A percentile compares a stretch with the other conserved stretches of the same genome.
Conservation (phyloP, 2,888 invertebrate species). For the Ditula angustiorana region DNA sequence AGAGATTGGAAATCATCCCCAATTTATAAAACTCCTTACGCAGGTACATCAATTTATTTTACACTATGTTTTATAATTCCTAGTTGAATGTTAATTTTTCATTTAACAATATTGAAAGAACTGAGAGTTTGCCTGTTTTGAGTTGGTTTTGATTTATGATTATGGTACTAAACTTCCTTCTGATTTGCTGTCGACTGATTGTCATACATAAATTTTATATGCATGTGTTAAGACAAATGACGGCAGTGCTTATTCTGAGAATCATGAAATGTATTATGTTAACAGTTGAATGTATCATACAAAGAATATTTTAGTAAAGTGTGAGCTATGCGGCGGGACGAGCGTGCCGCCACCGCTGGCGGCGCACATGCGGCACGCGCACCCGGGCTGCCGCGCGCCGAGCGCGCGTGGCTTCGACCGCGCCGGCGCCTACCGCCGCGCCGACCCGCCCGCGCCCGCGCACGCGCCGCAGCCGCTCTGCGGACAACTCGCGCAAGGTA, state of each 20-base stretch:
- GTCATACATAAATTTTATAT: too few species aligned
- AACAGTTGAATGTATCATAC: too few species aligned
- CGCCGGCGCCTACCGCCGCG: constrained; percentile 93
- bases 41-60: constrained; percentile 54
- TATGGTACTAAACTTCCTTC: too few species aligned
- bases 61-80: constrained; percentile 51
- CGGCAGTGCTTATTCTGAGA: too few species aligned
- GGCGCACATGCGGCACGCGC: constrained; percentile 95
- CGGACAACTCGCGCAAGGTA: constrained; percentile 71
- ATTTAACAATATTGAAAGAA: too few species aligned
- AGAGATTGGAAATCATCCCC: constrained; percentile 60
- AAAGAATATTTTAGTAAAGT: too few species aligned
- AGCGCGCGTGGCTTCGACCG: constrained; percentile 97
- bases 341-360: constrained; percentile 92
- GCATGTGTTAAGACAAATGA: too few species aligned
- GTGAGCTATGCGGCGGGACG: constrained; percentile 94
- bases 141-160: too few species aligned
- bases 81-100: neutral
- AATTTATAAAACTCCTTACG: constrained; percentile 57
- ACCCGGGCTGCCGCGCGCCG: constrained; percentile 96
- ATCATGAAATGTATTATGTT: too few species aligned
- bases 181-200: too few species aligned
- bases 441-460: constrained; percentile 54
- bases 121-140: too few species aligned
- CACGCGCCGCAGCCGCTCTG: constrained; percentile 57